phyloP scores from a whole-genome alignment of 2,113 vertebrate genomes.

The sheep (Ovis aries) region DNA sequence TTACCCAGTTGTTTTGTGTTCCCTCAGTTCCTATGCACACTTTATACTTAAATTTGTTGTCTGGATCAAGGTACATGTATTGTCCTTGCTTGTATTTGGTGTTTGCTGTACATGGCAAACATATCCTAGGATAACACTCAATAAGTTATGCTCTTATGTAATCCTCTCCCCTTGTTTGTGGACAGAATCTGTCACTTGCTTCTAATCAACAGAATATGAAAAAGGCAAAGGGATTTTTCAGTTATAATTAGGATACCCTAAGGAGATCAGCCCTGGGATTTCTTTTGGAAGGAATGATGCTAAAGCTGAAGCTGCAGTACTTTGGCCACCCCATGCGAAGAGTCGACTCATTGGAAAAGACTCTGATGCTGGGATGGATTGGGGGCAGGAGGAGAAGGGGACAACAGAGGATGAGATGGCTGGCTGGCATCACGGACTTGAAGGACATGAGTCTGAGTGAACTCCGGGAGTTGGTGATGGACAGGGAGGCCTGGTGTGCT shows the following conservation, averaged over 20 bases:
- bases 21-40: neutral
- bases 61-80: neutral
- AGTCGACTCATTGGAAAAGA: too few relatives aligned
- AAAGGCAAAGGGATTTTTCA: constrained; percentile 15
- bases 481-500: too few relatives aligned
- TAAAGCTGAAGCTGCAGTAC: too few relatives aligned
- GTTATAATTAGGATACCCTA: neutral
- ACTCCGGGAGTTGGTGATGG: too few relatives aligned
- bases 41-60: neutral
- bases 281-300: too few relatives aligned
- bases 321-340: too few relatives aligned
- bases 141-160: neutral
- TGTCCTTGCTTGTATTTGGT: neutral
- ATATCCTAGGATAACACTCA: neutral
- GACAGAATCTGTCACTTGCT: neutral
- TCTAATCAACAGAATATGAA: neutral
- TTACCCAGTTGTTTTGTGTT: neutral
- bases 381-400: too few relatives aligned
- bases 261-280: too few relatives aligned
- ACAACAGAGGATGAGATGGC: too few relatives aligned
- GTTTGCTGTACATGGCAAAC: neutral
- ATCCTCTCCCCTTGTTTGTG: neutral
- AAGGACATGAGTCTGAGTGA: too few relatives aligned
- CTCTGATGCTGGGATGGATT: too few relatives aligned
- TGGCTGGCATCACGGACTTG: too few relatives aligned